These are phyloP conservation scores for Poeciliopsis turrubarensis DNA, from an alignment of 2,113 vertebrate species.

Conservation along the genomic window DNA sequence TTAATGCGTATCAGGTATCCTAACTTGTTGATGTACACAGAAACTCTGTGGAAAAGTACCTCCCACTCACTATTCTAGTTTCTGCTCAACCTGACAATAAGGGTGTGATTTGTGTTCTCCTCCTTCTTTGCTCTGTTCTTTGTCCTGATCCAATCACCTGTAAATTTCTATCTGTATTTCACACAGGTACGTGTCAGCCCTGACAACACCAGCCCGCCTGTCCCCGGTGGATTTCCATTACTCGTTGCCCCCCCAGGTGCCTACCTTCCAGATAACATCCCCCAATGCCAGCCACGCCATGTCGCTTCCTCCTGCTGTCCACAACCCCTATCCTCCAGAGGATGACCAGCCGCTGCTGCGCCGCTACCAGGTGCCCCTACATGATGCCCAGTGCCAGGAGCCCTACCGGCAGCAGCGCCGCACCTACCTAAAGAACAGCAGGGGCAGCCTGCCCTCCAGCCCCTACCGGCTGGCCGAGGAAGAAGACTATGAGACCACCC, in stretches of 20 bases:
- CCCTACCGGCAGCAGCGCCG: constrained; percentile 91
- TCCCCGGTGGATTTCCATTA: constrained; percentile 97
- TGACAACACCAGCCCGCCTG: constrained; percentile 95
- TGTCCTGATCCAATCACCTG: constrained; percentile 17
- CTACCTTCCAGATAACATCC: constrained; percentile 96
- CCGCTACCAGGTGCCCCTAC: constrained; percentile 87
- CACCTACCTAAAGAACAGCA: constrained; percentile 91
- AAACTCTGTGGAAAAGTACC: neutral
- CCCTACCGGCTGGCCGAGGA: constrained; percentile 92
- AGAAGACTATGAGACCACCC: constrained; percentile 96
- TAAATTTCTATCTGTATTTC: constrained; percentile 35
- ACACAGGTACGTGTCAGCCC: constrained; percentile 93
- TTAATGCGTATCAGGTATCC: no score
- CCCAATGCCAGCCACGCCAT: constrained; percentile 92
- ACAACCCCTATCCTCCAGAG: constrained; percentile 87
- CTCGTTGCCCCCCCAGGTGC: constrained; percentile 92
- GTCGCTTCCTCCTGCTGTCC: constrained; percentile 91
- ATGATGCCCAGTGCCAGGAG: constrained; percentile 89
- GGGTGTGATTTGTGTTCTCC: constrained; percentile 6
- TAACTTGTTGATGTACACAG: neutral
- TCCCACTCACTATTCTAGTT: constrained; percentile 3
- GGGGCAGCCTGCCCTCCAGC: constrained; percentile 94
- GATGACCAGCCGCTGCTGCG: constrained; percentile 93
- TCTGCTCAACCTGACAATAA: neutral
- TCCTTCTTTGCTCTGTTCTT: constrained; percentile 3